A percentile compares a stretch with the other conserved stretches of the same genome.
phyloP scores from a whole-genome alignment of 2,113 vertebrate species.

The Brachyhypopomus gauderio region DNA sequence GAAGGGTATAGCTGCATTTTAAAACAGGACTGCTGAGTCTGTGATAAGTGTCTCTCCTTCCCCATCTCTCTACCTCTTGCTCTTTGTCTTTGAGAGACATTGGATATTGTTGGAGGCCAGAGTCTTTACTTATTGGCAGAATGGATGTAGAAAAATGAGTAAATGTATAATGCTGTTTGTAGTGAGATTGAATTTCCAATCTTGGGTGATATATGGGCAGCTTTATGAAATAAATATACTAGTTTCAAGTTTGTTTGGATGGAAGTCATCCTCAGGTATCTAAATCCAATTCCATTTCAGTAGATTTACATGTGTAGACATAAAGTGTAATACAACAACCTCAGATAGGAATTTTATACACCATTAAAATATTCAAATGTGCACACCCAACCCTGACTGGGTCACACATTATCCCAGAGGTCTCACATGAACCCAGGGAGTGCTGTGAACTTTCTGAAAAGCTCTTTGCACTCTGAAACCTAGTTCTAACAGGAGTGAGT shows the following conservation, averaged over 20 bases:
- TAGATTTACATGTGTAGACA: neutral
- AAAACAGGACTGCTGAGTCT: constrained; percentile 7
- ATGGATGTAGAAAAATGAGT: neutral
- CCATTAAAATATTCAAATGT: neutral
- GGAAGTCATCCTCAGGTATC: neutral
- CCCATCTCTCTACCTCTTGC: neutral
- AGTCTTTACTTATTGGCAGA: neutral
- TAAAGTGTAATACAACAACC: neutral
- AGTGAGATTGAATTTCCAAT: neutral
- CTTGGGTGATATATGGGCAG: neutral
- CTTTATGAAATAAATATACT: neutral
- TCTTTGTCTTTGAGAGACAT: neutral
- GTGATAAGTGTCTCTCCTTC: constrained; percentile 16
- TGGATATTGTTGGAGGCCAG: neutral
- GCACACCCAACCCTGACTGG: neutral
- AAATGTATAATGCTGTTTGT: no score
- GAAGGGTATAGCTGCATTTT: neutral
- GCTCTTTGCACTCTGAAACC: neutral
- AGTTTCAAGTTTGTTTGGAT: neutral
- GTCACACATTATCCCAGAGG: neutral
- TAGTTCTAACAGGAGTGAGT: constrained; percentile 12
- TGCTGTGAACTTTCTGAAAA: neutral
- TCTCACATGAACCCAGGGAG: neutral
- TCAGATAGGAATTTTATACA: neutral
- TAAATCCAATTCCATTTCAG: neutral